Evolutionary conservation across 30 jellyfish, hydroid and myxozoan species (phyloP).

Genomic region (Haliclystus octoradiatus): DNA sequence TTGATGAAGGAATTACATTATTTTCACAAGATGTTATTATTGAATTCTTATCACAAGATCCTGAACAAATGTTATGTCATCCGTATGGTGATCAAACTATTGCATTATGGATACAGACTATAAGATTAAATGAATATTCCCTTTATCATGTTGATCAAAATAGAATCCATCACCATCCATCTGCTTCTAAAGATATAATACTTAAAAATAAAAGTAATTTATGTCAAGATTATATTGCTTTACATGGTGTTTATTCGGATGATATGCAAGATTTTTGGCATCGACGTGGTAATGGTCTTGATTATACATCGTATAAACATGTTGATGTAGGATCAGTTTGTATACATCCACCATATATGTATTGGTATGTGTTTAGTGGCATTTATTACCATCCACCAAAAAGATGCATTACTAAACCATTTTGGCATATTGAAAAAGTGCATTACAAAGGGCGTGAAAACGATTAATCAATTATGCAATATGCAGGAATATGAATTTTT

Average conservation of each 20-base stretch:
- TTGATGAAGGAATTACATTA: slow-evolving; percentile 51
- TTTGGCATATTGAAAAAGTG: neutral
- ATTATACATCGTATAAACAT: neutral
- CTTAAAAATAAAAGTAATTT: slow-evolving; percentile 7
- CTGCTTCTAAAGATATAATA: slow-evolving; percentile 33
- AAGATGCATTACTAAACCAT: neutral
- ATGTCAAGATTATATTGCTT: slow-evolving; percentile 40
- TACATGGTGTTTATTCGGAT: slow-evolving; percentile 47
- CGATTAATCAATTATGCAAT: too few species aligned
- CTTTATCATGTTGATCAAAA: slow-evolving; percentile 19
- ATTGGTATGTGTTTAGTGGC: neutral
- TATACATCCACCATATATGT: neutral
- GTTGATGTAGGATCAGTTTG: neutral
- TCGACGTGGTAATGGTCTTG: slow-evolving; percentile 32
- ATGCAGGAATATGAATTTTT: too few species aligned
- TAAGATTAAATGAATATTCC: slow-evolving; percentile 5
- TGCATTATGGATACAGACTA: slow-evolving; percentile 25
- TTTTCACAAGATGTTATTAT: slow-evolving; percentile 30
- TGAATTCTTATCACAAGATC: slow-evolving; percentile 38
- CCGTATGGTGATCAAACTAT: slow-evolving; percentile 56
- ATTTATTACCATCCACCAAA: neutral
- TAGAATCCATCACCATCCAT: slow-evolving; percentile 53
- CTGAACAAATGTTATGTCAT: slow-evolving; percentile 34
- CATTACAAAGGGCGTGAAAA: neutral
- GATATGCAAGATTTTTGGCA: slow-evolving; percentile 45